Conservation (phyloP, 2,113 vertebrate species). For the Xenotilapia caudafasciata region DNA sequence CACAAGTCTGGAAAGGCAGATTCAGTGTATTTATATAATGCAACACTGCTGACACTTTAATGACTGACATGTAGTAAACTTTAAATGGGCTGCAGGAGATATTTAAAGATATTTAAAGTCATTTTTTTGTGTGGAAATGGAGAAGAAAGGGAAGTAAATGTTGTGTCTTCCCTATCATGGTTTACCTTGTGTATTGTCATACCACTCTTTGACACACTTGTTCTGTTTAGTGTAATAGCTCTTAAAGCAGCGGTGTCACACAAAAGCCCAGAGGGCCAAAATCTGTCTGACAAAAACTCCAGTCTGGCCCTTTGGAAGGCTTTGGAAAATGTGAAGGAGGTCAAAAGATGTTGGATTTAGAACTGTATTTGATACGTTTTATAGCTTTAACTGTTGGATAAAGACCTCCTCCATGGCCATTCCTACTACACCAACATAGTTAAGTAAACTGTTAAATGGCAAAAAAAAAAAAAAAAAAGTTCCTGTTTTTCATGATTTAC, state of each 20-base stretch:
- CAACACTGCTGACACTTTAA: not conserved
- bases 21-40: not conserved
- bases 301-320: not conserved
- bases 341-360: not conserved
- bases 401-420: not conserved
- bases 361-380: not conserved
- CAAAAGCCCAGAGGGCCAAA: not conserved
- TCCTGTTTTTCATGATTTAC: not conserved
- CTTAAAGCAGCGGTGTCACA: not conserved
- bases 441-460: not conserved
- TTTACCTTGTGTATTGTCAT: not conserved
- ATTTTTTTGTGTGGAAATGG: not conserved
- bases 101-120: not conserved
- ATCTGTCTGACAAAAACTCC: not conserved
- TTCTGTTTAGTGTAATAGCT: not conserved
- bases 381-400: not conserved
- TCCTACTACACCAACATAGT: not conserved
- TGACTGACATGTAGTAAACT: not conserved
- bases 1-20: not conserved
- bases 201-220: not conserved
- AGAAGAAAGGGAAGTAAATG: not conserved
- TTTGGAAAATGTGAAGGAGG: not conserved
- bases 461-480: not conserved
- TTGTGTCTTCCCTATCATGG: not conserved
- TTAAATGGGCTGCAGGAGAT: not conserved